Percentiles rank a stretch among this genome's conserved stretches.
Evolutionary conservation across 2,113 vertebrate species (phyloP).

Genomic region (Hemibagrus wyckioides): DNA sequence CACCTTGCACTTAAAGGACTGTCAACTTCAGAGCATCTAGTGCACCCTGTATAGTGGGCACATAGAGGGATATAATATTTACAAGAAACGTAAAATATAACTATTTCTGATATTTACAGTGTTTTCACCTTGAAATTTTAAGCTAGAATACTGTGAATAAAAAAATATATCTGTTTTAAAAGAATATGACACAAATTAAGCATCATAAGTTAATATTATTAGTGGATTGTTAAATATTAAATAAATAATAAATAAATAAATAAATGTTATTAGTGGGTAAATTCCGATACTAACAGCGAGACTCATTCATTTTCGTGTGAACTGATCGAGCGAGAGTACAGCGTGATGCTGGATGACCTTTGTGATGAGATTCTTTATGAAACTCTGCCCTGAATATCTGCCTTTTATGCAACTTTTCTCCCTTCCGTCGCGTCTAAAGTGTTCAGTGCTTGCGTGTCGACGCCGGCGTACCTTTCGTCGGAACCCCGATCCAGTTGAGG

Average conservation of each 20-base stretch:
- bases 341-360: neutral
- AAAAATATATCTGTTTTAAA: neutral
- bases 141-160: too few relatives aligned
- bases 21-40: too few relatives aligned
- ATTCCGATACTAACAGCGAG: neutral
- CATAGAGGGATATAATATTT: neutral
- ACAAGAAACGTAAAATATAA: neutral
- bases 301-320: too few relatives aligned
- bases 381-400: neutral
- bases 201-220: too few relatives aligned
- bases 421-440: neutral
- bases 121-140: too few relatives aligned
- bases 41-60: neutral
- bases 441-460: neutral
- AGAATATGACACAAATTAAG: too few relatives aligned
- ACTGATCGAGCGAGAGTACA: too few relatives aligned
- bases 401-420: neutral
- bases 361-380: neutral
- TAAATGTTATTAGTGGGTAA: neutral
- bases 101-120: neutral
- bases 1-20: neutral
- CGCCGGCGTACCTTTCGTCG: conserved; percentile 83
- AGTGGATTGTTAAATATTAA: too few relatives aligned
- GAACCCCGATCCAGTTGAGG: conserved; percentile 97
- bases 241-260: too few relatives aligned